Evolutionary conservation across 2,113 vertebrate genomes (phyloP).

Genomic region (Verasper variegatus): DNA sequence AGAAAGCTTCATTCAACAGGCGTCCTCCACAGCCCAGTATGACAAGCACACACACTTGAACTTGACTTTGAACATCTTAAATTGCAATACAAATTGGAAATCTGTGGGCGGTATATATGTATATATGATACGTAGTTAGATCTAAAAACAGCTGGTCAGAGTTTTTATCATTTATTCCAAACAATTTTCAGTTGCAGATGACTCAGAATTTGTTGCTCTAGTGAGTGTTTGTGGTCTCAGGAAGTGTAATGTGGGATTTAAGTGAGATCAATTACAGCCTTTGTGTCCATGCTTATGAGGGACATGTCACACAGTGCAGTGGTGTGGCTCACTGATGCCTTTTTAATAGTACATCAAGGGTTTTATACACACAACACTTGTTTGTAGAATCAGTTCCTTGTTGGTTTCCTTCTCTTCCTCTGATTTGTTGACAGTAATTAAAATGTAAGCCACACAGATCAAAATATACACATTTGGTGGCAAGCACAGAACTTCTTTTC

Average conservation of each 20-base stretch:
- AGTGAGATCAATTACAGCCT: background rate
- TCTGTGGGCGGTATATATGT: too few species aligned
- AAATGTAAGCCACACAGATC: too few species aligned
- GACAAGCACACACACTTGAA: slow-evolving; percentile 24
- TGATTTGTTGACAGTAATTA: background rate
- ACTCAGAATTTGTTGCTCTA: background rate
- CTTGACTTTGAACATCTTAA: too few species aligned
- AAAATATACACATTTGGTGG: too few species aligned
- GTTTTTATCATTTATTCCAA: background rate
- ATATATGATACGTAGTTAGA: too few species aligned
- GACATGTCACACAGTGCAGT: background rate
- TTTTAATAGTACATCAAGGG: background rate
- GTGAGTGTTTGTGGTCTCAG: background rate
- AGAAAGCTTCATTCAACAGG: slow-evolving; percentile 32
- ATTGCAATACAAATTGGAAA: too few species aligned
- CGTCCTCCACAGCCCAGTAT: slow-evolving; percentile 66
- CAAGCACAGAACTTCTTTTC: too few species aligned
- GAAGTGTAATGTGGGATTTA: background rate
- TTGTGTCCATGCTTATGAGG: background rate
- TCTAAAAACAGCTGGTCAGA: too few species aligned
- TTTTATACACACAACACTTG: background rate
- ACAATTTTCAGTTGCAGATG: background rate
- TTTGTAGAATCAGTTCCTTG: too few species aligned
- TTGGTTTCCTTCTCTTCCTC: background rate
- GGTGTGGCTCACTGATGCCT: background rate